A percentile compares a stretch with the other conserved stretches of the same genome.
phyloP scores from a whole-genome alignment of 1,140 invertebrate genomes.

The Magallana ariakensis region DNA sequence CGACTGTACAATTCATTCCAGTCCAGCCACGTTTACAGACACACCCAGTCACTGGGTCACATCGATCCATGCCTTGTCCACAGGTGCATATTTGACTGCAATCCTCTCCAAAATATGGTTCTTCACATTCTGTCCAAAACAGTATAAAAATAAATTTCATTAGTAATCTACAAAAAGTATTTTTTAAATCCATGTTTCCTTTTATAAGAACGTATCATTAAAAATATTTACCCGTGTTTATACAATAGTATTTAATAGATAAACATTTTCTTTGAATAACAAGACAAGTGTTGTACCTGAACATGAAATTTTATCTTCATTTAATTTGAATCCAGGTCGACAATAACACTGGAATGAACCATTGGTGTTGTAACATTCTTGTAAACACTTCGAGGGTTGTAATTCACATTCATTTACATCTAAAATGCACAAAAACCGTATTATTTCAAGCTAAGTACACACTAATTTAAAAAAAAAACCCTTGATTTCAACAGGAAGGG shows the following conservation, averaged over 20 bases:
- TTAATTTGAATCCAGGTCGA: constrained; percentile 23
- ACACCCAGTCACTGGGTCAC: constrained; percentile 45
- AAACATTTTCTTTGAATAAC: too few species aligned
- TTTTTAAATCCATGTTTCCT: too few species aligned
- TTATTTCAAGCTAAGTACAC: background rate
- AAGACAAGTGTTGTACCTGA: background rate
- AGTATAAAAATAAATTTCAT: too few species aligned
- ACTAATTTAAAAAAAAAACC: background rate
- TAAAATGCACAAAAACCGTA: constrained; percentile 55
- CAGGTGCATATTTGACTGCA: constrained; percentile 33
- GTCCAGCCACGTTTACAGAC: constrained; percentile 33
- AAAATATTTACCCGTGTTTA: too few species aligned
- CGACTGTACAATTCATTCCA: constrained; percentile 19
- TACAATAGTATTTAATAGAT: too few species aligned
- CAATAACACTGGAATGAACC: constrained; percentile 31
- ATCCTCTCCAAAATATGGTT: background rate
- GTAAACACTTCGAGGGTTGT: background rate
- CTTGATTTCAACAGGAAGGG: background rate
- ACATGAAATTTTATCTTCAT: background rate
- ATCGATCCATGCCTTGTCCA: constrained; percentile 28
- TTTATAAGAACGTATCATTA: too few species aligned
- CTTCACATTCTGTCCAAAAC: too few species aligned
- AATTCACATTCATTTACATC: constrained; percentile 36
- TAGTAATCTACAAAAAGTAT: too few species aligned
- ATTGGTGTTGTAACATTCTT: constrained; percentile 14